Conservation (phyloP, 1,140 invertebrate genomes). For the Ganaspis sp. region DNA sequence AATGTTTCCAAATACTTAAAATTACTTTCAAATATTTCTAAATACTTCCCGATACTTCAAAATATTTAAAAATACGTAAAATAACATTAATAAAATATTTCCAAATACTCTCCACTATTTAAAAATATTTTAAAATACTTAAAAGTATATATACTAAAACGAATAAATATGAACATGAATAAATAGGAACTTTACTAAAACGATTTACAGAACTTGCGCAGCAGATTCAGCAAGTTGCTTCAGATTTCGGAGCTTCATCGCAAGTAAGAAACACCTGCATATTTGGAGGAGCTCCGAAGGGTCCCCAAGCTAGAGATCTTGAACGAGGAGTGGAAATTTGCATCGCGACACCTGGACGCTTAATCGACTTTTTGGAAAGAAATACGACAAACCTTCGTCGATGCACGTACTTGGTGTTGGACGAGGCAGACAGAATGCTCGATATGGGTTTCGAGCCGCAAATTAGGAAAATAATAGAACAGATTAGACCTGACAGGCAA, state of each 20-base stretch:
- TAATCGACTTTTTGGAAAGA: conserved; percentile 92
- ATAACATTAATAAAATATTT: too few relatives aligned
- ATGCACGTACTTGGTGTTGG: conserved; percentile 93
- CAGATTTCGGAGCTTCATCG: conserved; percentile 87
- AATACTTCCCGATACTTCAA: too few relatives aligned
- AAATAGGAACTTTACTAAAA: too few relatives aligned
- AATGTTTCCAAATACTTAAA: too few relatives aligned
- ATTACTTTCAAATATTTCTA: too few relatives aligned
- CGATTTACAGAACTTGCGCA: conserved; percentile 85
- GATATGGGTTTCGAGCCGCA: conserved; percentile 99
- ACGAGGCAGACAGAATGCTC: conserved; percentile 97
- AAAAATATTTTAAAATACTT: background rate
- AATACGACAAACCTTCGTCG: conserved; percentile 88
- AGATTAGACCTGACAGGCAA: conserved; percentile 92
- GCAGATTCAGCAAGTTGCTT: conserved; percentile 91
- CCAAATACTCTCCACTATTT: too few relatives aligned
- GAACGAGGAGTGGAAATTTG: conserved; percentile 89
- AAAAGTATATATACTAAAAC: background rate
- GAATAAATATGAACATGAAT: too few relatives aligned
- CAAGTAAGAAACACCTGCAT: conserved; percentile 90
- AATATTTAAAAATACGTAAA: too few relatives aligned
- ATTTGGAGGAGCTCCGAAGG: conserved; percentile 93
- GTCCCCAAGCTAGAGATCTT: conserved; percentile 86
- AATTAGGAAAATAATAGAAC: conserved; percentile 94
- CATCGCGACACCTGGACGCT: conserved; percentile 91